Evolutionary conservation across 2,888 invertebrate species (phyloP), one percentile per base, ranked within the genome.

Genomic region (Yponomeuta plumbellus): DNA sequence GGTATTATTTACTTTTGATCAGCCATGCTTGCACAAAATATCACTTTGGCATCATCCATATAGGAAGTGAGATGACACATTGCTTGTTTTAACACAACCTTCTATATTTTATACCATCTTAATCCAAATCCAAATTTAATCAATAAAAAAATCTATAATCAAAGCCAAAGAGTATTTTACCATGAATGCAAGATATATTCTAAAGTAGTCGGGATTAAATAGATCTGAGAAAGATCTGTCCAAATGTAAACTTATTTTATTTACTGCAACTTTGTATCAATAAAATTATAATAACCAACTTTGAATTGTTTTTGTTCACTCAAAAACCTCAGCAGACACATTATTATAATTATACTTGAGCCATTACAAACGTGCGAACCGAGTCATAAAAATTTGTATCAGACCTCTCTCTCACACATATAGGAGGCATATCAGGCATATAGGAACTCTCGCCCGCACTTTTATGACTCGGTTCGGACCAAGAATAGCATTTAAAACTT

Each of bases 151-250:
- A 52, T 44, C 11, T 8, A 44, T 44, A 13, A 44, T 44, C 44
- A 44, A 39, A 52, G 44, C 44, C 44, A 52, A 52, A 52, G 44
- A 52, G 44, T 52, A 52, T 52, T 52, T 52, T 52, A 52, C 44
- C 44, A 52, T 17, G 5, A 52, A 52, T 52, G 17, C 44, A 52
- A 52, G 44, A 52, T 52, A 52, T 52, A 52, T 52, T 52, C 5
- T 52, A 52, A 52, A 52, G 44, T 4, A 5, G 44, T 52, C 44
- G 17, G 10, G 44, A 52, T 52, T 17, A 17, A 52, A 52, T 1
- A 17, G 44, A 52, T 52, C 44, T 52, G 44, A 52, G 13, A 17
- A 52, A 52, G 44, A 52, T 52, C 44, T 52, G 44, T 17, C 44
- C 44, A 52, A 52, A 52, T 17, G 5, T 52, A 52, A 17, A 52